Evolutionary conservation across 2,888 invertebrate genomes (phyloP).

Genomic region (Agriotes lineatus): DNA sequence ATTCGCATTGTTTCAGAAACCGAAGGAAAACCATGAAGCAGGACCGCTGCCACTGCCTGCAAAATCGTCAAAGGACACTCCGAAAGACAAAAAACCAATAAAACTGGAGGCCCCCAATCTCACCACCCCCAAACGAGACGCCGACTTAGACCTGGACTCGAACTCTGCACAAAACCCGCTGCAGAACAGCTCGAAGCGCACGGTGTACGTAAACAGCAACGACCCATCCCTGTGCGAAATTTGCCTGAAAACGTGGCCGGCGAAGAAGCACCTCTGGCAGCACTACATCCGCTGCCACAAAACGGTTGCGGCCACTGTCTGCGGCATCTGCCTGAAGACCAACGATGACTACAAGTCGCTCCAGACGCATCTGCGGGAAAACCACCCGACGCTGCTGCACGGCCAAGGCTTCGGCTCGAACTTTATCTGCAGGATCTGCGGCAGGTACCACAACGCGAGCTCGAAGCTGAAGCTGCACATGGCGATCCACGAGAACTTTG

Average conservation of each 20-base stretch:
- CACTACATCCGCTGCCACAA: slow-evolving; percentile 71
- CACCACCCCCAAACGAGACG: background rate
- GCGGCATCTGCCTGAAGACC: slow-evolving; percentile 71
- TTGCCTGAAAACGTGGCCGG: slow-evolving; percentile 73
- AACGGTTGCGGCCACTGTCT: slow-evolving; percentile 70
- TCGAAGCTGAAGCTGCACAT: slow-evolving; percentile 70
- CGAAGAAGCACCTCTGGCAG: slow-evolving; percentile 73
- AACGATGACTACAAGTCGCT: slow-evolving; percentile 68
- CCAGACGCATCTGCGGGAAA: slow-evolving; percentile 66
- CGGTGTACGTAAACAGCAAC: slow-evolving; percentile 69
- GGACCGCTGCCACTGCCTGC: no score
- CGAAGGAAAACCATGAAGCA: no score
- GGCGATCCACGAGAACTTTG: slow-evolving; percentile 70
- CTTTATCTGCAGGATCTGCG: slow-evolving; percentile 69
- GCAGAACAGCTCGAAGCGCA: slow-evolving; percentile 63
- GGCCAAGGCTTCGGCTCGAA: slow-evolving; percentile 70
- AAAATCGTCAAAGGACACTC: background rate
- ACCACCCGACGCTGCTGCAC: slow-evolving; percentile 67
- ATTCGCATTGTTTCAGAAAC: slow-evolving; percentile 1
- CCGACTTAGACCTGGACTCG: slow-evolving; percentile 46
- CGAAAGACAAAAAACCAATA: slow-evolving; percentile 11
- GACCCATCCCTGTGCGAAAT: slow-evolving; percentile 68
- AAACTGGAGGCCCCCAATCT: background rate
- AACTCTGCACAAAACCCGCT: slow-evolving; percentile 49
- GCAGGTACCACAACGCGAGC: slow-evolving; percentile 70